Percentiles rank a stretch among this genome's conserved stretches.
Evolutionary conservation across 1,140 invertebrate species (phyloP).

Genomic region (Tyrophagus putrescentiae): DNA sequence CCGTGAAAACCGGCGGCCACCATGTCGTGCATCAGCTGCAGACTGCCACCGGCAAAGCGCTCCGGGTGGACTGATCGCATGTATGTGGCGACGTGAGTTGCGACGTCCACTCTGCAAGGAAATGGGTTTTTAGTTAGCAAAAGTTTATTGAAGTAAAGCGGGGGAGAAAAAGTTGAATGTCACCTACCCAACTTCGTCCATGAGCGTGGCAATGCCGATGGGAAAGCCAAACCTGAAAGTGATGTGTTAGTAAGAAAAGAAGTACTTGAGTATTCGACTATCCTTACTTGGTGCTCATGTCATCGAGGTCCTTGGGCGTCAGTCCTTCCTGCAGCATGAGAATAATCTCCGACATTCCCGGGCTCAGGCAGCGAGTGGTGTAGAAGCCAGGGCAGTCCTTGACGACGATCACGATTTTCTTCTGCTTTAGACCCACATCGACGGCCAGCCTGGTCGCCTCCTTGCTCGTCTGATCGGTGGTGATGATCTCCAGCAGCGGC

Average conservation of each 20-base stretch:
- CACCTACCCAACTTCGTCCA: slow-evolving; percentile 71
- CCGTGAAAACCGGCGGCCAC: slow-evolving; percentile 75
- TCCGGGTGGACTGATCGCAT: slow-evolving; percentile 65
- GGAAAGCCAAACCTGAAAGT: slow-evolving; percentile 98
- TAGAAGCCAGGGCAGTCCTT: slow-evolving; percentile 98
- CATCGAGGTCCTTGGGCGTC: slow-evolving; percentile 71
- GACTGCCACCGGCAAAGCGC: slow-evolving; percentile 51
- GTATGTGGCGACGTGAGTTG: slow-evolving; percentile 70
- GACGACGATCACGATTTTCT: slow-evolving; percentile 89
- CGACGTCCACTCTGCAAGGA: slow-evolving; percentile 81
- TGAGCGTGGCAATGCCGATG: slow-evolving; percentile 70
- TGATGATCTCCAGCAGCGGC: slow-evolving; percentile 94
- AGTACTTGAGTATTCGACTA: too few species aligned
- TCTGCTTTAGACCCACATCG: slow-evolving; percentile 70
- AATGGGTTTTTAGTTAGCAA: too few species aligned
- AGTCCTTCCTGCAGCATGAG: slow-evolving; percentile 85
- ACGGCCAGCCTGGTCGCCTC: slow-evolving; percentile 56
- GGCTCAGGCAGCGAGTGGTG: slow-evolving; percentile 80
- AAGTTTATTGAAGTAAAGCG: too few species aligned
- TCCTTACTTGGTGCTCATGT: slow-evolving; percentile 66
- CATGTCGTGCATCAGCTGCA: slow-evolving; percentile 63
- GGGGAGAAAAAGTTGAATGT: too few species aligned
- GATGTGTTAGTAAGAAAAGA: too few species aligned
- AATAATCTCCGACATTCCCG: slow-evolving; percentile 76
- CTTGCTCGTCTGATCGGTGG: slow-evolving; percentile 79